Conservation (phyloP, 37 sponge, comb jelly and placozoan genomes). For the Chondrilla cf. caribensis region DNA sequence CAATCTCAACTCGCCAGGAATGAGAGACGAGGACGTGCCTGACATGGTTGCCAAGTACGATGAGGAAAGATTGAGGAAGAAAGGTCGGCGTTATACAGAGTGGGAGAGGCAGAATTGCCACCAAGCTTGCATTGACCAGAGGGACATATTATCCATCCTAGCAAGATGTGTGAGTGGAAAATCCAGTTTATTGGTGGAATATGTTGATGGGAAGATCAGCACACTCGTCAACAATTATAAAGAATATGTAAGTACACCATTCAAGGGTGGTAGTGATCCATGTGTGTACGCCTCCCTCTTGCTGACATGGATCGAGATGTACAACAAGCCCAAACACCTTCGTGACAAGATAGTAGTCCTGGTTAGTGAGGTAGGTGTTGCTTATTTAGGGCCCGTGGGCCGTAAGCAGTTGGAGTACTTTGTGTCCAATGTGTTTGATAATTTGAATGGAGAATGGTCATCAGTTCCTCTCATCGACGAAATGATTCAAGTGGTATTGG, state of each 20-base stretch:
- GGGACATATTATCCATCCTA: conserved; percentile 29
- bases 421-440: too few relatives aligned
- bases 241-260: too few relatives aligned
- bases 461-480: too few relatives aligned
- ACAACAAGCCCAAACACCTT: conserved; percentile 16
- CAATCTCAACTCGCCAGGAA: conserved; percentile 14
- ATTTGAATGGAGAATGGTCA: too few relatives aligned
- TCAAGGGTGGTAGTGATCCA: neutral
- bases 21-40: conserved; percentile 35
- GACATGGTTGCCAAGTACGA: conserved; percentile 24
- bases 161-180: conserved; percentile 35
- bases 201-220: neutral
- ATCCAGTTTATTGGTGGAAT: conserved; percentile 5
- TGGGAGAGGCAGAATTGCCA: conserved; percentile 34
- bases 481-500: too few relatives aligned
- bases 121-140: conserved; percentile 45
- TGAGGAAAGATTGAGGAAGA: conserved; percentile 36
- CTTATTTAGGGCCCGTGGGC: too few relatives aligned
- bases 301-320: conserved; percentile 29
- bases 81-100: conserved; percentile 34
- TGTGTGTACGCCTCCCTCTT: conserved; percentile 21
- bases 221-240: conserved; percentile 25
- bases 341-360: too few relatives aligned
- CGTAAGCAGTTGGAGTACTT: too few relatives aligned
- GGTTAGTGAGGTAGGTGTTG: too few relatives aligned